phyloP scores from a whole-genome alignment of 2,888 invertebrate genomes.

The Patella depressa region DNA sequence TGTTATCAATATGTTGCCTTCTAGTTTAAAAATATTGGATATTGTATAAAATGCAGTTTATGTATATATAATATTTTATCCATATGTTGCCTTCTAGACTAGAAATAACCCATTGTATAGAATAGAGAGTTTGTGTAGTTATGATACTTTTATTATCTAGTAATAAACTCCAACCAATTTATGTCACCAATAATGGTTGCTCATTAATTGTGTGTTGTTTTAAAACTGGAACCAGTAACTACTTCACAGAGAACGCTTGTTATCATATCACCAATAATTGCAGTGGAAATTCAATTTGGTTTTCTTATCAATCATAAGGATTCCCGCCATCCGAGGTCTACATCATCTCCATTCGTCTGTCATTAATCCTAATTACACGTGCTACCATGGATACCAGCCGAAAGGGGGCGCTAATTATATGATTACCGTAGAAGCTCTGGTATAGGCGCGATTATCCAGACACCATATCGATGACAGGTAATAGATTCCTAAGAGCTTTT shows the following conservation, averaged over 20 bases:
- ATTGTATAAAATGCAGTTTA: no score
- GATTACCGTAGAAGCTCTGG: neutral
- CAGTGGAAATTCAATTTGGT: neutral
- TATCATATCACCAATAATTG: neutral
- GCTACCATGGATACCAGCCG: constrained; percentile 10
- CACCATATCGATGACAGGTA: neutral
- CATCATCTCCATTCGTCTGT: constrained; percentile 5
- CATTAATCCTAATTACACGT: constrained; percentile 8
- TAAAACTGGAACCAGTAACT: no score
- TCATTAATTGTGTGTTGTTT: no score
- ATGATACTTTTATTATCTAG: no score
- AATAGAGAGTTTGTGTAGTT: no score
- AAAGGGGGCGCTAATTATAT: constrained; percentile 9
- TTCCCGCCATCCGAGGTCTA: constrained; percentile 4
- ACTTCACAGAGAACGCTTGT: neutral
- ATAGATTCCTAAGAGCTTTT: neutral
- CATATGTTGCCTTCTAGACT: no score
- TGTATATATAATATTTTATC: no score
- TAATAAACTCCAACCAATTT: no score
- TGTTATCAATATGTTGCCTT: no score
- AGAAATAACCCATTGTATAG: no score
- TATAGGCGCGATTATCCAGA: neutral
- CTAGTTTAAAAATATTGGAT: no score
- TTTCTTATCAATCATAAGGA: neutral
- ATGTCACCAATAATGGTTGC: no score